Evolutionary conservation across 2,888 invertebrate species (phyloP).

Genomic region (Scaptomyza flava): DNA sequence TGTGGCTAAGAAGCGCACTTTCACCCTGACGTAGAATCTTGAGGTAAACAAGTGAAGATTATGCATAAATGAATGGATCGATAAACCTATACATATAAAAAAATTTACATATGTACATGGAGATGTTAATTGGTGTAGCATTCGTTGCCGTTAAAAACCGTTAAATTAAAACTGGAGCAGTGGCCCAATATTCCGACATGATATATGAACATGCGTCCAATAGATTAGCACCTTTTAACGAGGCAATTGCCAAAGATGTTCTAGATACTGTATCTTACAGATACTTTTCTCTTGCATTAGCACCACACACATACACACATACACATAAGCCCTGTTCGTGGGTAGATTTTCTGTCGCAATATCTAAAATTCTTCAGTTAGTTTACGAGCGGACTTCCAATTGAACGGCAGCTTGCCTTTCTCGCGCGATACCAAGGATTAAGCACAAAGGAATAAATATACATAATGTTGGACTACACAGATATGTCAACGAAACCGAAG

Average conservation of each 20-base stretch:
- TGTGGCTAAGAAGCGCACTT: slow-evolving; percentile 59
- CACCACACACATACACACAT: slow-evolving; percentile 48
- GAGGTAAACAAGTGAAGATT: slow-evolving; percentile 57
- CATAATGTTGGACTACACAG: slow-evolving; percentile 55
- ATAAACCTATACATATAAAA: slow-evolving; percentile 5
- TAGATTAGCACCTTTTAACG: slow-evolving; percentile 70
- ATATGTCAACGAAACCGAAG: slow-evolving; percentile 61
- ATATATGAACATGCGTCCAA: slow-evolving; percentile 48
- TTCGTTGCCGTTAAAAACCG: slow-evolving; percentile 66
- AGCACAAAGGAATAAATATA: slow-evolving; percentile 8
- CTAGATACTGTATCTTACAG: slow-evolving; percentile 59
- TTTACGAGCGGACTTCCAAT: slow-evolving; percentile 44
- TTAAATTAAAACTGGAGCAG: slow-evolving; percentile 71
- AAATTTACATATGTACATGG: slow-evolving; percentile 10
- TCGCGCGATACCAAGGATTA: slow-evolving; percentile 26
- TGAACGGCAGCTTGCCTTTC: slow-evolving; percentile 46
- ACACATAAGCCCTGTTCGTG: neutral
- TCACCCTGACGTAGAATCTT: slow-evolving; percentile 70
- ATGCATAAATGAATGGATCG: slow-evolving; percentile 63
- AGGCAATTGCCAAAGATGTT: slow-evolving; percentile 52
- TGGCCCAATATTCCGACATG: slow-evolving; percentile 56
- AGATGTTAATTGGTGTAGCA: slow-evolving; percentile 68
- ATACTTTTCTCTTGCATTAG: slow-evolving; percentile 64
- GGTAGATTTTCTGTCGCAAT: slow-evolving; percentile 57
- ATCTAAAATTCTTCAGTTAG: slow-evolving; percentile 43